These are phyloP conservation scores for Chaetogeoica ovagalla DNA, from an alignment of 2,888 invertebrate genomes.

Conservation along the genomic window DNA sequence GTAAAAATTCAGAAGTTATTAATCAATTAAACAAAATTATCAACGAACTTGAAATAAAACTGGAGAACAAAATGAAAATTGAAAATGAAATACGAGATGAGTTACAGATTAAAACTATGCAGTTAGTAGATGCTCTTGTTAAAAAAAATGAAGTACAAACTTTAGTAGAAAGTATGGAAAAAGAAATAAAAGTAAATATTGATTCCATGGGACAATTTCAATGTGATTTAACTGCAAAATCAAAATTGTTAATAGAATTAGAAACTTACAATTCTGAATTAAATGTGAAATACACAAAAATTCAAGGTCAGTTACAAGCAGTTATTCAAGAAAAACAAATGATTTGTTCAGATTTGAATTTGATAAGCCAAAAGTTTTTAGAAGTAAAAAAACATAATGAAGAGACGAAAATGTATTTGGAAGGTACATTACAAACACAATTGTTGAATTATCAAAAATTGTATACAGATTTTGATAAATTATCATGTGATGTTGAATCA, in stretches of 20 bases:
- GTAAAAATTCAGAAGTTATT: background rate
- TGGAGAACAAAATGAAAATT: constrained; percentile 5
- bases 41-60: background rate
- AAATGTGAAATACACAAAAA: constrained; percentile 1
- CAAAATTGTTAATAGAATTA: constrained; percentile 10
- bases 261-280: constrained; percentile 26
- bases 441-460: constrained; percentile 17
- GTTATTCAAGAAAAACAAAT: constrained; percentile 6
- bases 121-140: constrained; percentile 11
- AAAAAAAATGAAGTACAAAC: constrained; percentile 9
- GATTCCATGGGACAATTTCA: background rate
- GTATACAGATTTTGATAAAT: constrained; percentile 14
- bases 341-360: constrained; percentile 14
- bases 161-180: constrained; percentile 27
- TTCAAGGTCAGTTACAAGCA: background rate
- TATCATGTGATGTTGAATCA: constrained; percentile 33
- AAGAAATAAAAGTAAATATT: constrained; percentile 13
- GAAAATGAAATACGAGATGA: constrained; percentile 29
- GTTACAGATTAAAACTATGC: background rate
- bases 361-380: background rate
- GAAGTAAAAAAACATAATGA: constrained; percentile 13
- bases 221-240: constrained; percentile 13
- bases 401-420: background rate
- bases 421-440: constrained; percentile 25
- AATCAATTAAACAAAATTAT: constrained; percentile 15